Conservation (phyloP, 92 coral and sea anemone genomes). For the Paragorgia papillata region DNA sequence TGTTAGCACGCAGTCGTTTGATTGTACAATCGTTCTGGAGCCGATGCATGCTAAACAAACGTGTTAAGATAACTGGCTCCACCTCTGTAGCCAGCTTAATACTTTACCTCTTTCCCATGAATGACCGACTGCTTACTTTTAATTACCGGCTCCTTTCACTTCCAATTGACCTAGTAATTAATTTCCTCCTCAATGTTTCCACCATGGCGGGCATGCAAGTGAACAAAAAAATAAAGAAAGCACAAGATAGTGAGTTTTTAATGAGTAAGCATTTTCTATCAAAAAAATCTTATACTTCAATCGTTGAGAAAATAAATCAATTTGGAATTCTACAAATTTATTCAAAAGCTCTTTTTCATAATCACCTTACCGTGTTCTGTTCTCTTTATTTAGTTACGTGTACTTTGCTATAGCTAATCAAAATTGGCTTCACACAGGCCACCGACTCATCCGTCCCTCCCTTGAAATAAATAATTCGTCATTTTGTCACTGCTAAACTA, state of each 20-base stretch:
- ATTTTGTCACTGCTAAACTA: slow-evolving; percentile 42
- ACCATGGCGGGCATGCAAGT: slow-evolving; percentile 22
- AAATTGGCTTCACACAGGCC: slow-evolving; percentile 27
- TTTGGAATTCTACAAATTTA: slow-evolving; percentile 11
- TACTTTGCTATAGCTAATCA: slow-evolving; percentile 17
- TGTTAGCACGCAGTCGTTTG: not conserved
- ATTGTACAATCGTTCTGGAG: not conserved
- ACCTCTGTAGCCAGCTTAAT: slow-evolving; percentile 42
- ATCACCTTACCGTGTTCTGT: not conserved
- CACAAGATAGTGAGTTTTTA: slow-evolving; percentile 1
- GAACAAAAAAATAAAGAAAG: slow-evolving; percentile 25
- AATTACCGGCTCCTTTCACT: slow-evolving; percentile 51
- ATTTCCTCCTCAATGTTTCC: slow-evolving; percentile 42
- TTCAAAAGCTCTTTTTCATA: slow-evolving; percentile 19
- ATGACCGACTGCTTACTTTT: slow-evolving; percentile 48
- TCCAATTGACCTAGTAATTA: slow-evolving; percentile 47
- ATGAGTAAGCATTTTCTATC: slow-evolving; percentile 1
- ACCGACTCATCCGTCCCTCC: slow-evolving; percentile 12
- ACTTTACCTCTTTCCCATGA: slow-evolving; percentile 34
- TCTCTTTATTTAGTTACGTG: not conserved
- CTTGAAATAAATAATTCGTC: slow-evolving; percentile 42
- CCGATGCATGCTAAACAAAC: slow-evolving; percentile 19
- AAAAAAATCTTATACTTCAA: slow-evolving; percentile 1
- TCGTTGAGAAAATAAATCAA: slow-evolving; percentile 16
- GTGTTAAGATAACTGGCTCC: slow-evolving; percentile 19